Conservation (phyloP, 1,140 invertebrate species). For the Cepaea nemoralis region DNA sequence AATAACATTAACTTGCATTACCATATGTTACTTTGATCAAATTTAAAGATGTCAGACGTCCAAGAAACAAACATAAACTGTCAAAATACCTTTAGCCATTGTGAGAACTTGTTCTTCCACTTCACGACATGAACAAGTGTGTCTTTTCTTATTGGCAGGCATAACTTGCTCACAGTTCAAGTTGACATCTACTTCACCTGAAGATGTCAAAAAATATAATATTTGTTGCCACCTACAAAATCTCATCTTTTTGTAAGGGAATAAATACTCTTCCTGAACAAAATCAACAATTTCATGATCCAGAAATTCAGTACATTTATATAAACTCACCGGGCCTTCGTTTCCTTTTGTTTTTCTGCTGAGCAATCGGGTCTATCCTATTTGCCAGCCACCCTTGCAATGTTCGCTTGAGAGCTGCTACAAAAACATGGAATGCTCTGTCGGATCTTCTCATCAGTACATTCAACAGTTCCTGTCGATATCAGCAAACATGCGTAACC, state of each 20-base stretch:
- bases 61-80: too few species aligned
- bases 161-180: constrained; percentile 49
- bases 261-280: too few species aligned
- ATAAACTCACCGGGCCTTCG: background rate
- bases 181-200: constrained; percentile 54
- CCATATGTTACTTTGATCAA: too few species aligned
- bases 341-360: constrained; percentile 43
- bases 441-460: constrained; percentile 54
- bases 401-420: constrained; percentile 54
- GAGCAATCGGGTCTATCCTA: constrained; percentile 49
- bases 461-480: constrained; percentile 51
- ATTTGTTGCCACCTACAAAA: too few species aligned
- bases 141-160: constrained; percentile 42
- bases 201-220: background rate
- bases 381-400: constrained; percentile 58
- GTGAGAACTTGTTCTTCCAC: constrained; percentile 52
- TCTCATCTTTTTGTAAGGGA: too few species aligned
- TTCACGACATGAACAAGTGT: constrained; percentile 51
- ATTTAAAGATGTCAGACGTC: too few species aligned
- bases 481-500: too few species aligned
- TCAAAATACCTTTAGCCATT: constrained; percentile 46
- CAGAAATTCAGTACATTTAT: too few species aligned
- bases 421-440: constrained; percentile 60
- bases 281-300: too few species aligned
- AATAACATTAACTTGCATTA: too few species aligned